Base-by-base conservation (phyloP, 2,888 invertebrate species). In the Nezara viridula region DNA sequence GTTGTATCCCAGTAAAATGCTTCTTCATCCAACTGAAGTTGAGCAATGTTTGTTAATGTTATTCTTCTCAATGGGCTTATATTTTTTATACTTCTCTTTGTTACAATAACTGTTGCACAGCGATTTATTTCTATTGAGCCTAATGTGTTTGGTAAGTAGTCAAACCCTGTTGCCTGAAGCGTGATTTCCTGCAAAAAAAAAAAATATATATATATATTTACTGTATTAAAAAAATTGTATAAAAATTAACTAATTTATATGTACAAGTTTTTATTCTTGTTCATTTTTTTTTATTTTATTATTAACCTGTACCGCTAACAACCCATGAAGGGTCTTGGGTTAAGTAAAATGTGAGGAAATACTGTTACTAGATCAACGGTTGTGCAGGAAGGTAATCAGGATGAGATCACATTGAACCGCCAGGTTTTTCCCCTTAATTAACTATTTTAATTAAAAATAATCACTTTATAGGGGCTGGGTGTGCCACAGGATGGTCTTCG, bases 61-160 rank as follows among this genome's bases (percentile, higher is more conserved):
- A 97, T 94, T 88, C 93, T 94, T 49, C 95, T 94, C 89, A 97
- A 93, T 89, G 94, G 95, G 86, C 94, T 93, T 91, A 96, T 95
- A 90, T 94, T 93, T 49, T 94, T 93, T 86, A 96, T 93, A 14
- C 96, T 94, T 91, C 95, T 94, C 0, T 94, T 92, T 81, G 94
- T 93, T 91, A 96, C 94, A 81, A 37, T 16, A 44, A 81, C 81
- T 44, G 88, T 94, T 93, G 60, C 21, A 92, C 97, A 97, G 92
- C 95, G 95, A 90, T 94, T 94, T 90, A 97, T 94, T 91, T 94
- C 93, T 91, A 97, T 95, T 89, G 94, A 94, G 89, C 94, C 94
- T 19, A 94, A 93, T 88, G 94, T 93, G 14, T 93, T 92, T 0
- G 91, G 91, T 24, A 91, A 86, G 86, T 89, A 90, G 27, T 90